Evolutionary conservation across 1,140 invertebrate genomes (phyloP), one percentile per base, ranked within the genome.

Genomic region (Bombus haemorrhoidalis): DNA sequence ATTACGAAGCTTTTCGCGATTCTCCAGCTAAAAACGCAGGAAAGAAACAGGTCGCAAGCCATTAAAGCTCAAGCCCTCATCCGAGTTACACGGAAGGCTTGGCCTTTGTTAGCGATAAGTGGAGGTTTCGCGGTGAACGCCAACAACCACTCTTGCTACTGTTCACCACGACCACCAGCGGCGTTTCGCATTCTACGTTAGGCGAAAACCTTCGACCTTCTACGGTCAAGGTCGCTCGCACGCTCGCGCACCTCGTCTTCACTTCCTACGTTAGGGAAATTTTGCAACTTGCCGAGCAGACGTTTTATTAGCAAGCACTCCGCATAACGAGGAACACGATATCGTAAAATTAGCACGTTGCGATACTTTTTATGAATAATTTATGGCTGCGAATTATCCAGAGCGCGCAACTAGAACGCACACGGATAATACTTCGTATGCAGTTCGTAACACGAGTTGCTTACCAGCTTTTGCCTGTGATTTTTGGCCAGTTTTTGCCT

Each of bases 341-440:
- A 59, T 39, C 5, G 75, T 62, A 77, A 77, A 62, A 77, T 62
- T 62, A 41, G 25, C 75, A 62, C 25, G 53, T 10, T 12, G 53
- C 53, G 53, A 77, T 77, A 64, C 37, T 77, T 77, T 41, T 62
- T 28, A 78, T 78, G 76, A 78, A 78, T 78, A 78, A 78, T 78
- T 62, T 64, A 78, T 78, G 13, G 39, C 32, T 9, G 22, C 18
- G 73, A n/a, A 47, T 47, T 75, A 34, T 53, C 18, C 43, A 15
- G 13, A 75, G n/a, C 41, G 37, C 18, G 18, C 39, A 62, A 8
- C 8, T 41, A 64, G 57, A 64, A 64, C 37, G 37, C 41, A 9
- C 9, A 10, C 8, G 25, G 8, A 37, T 5, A 15, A 59, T 39
- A 34, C 8, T 62, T 62, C 57, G 25, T 37, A 18, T 25, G 47